Percentiles rank a stretch among this genome's conserved stretches.
Conservation (phyloP, 2,797 vertebrate genomes). For the Sebastes taczanowskii region DNA sequence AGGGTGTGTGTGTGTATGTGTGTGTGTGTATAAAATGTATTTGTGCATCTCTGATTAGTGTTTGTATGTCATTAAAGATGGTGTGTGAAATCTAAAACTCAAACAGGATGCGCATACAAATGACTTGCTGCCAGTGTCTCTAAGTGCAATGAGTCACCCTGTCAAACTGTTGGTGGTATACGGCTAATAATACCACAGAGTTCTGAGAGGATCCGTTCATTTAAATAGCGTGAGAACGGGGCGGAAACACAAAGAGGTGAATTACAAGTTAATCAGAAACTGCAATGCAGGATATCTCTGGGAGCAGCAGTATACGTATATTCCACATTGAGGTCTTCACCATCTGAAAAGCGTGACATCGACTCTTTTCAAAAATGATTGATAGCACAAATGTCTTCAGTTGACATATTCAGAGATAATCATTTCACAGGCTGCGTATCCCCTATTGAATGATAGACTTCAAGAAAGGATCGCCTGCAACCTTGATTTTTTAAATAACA, state of each 20-base stretch:
- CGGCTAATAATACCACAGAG: conserved; percentile 72
- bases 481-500: conserved; percentile 10
- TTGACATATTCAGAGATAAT: conserved; percentile 50
- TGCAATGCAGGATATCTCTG: conserved; percentile 23
- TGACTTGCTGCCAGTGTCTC: conserved; percentile 56
- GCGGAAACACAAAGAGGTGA: conserved; percentile 30
- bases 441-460: conserved; percentile 34
- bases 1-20: conserved; percentile 48
- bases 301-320: neutral
- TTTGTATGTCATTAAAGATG: conserved; percentile 66
- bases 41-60: conserved; percentile 59
- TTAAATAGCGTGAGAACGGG: conserved; percentile 50
- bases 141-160: conserved; percentile 76
- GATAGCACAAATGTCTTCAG: conserved; percentile 40
- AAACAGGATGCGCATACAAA: conserved; percentile 75
- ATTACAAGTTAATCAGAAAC: conserved; percentile 47
- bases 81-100: conserved; percentile 75
- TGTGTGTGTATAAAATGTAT: conserved; percentile 55
- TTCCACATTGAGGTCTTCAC: neutral
- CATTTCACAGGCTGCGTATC: conserved; percentile 31
- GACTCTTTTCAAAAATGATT: conserved; percentile 34
- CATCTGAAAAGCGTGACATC: conserved; percentile 29
- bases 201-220: conserved; percentile 54
- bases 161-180: conserved; percentile 53
- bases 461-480: conserved; percentile 28